Evolutionary conservation across 2,888 invertebrate genomes (phyloP).

Genomic region (Pyralis farinalis): DNA sequence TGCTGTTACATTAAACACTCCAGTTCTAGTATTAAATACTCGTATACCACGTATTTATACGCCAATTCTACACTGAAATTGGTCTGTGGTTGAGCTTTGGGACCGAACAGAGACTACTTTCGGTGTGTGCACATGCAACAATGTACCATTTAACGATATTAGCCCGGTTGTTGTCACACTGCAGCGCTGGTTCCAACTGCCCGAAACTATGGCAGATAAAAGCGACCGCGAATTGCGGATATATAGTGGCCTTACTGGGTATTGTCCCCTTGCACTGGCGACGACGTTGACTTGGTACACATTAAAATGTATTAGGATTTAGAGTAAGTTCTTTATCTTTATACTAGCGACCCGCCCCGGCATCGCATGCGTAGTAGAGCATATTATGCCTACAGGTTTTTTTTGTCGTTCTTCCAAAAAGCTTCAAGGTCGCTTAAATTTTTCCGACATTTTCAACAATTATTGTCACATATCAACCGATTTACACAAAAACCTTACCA

Average conservation of each 20-base stretch:
- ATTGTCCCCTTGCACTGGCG: constrained; percentile 14
- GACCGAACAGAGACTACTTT: constrained; percentile 26
- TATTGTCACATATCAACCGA: too few relatives aligned
- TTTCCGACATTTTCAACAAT: too few relatives aligned
- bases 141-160: constrained; percentile 59
- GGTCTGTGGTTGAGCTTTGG: constrained; percentile 22
- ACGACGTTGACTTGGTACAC: constrained; percentile 29
- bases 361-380: too few relatives aligned
- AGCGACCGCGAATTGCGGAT: constrained; percentile 45
- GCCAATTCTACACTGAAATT: constrained; percentile 24
- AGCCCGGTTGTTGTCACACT: constrained; percentile 43
- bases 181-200: constrained; percentile 37
- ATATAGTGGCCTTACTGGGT: constrained; percentile 18
- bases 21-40: too few relatives aligned
- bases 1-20: too few relatives aligned
- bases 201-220: constrained; percentile 48
- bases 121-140: constrained; percentile 41
- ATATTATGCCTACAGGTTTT: too few relatives aligned
- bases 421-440: too few relatives aligned
- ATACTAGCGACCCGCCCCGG: too few relatives aligned
- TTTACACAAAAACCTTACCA: too few relatives aligned
- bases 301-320: constrained; percentile 22
- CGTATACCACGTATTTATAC: constrained; percentile 4
- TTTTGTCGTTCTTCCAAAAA: too few relatives aligned
- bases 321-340: too few relatives aligned